Evolutionary conservation across 2,797 vertebrate genomes (phyloP), one percentile per base, ranked within the genome.

Genomic region (Malacoctenus gilli): DNA sequence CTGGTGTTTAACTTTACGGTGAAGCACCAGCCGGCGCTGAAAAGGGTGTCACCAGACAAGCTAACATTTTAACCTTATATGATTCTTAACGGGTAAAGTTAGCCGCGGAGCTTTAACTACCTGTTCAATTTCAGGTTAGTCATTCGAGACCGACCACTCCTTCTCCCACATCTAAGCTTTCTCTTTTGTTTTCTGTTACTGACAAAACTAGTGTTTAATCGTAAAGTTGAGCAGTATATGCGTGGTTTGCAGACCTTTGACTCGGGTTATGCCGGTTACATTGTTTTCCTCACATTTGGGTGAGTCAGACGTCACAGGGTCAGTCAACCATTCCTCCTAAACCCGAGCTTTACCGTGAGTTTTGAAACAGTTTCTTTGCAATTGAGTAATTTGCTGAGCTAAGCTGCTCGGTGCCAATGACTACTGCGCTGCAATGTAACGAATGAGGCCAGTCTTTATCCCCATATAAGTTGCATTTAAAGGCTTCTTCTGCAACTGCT

Each of bases 191-290:
- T 28, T 28, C 6, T 5, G 9, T 28, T 28, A 5, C 25, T 28
- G 25, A 28, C 25, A 1, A 28, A 28, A 28, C 25, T 2, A 9
- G 36, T 19, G 36, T 10, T 7, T 19, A 13, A 12, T 21, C 5
- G 7, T 5, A 4, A 3, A 3, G 8, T 13, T 14, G 4, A 10
- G 0, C 19, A 42, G 11, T 46, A 7, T n/a, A n/a, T n/a, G n/a
- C n/a, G n/a, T n/a, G n/a, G n/a, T n/a, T n/a, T n/a, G 55, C 14
- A 74, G 61, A 75, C 63, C 14, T 57, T 59, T 59, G 40, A 40
- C 6, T n/a, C n/a, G n/a, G n/a, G n/a, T n/a, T n/a, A n/a, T n/a
- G n/a, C 38, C 3, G 10, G 12, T 38, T 21, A 15, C 21, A 44
- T 7, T 59, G 49, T 70, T 72, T 73, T 67, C 19, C 34, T 51